A percentile compares a stretch with the other conserved stretches of the same genome.
Conservation (phyloP, 1,140 invertebrate genomes). For the Adelges cooleyi region DNA sequence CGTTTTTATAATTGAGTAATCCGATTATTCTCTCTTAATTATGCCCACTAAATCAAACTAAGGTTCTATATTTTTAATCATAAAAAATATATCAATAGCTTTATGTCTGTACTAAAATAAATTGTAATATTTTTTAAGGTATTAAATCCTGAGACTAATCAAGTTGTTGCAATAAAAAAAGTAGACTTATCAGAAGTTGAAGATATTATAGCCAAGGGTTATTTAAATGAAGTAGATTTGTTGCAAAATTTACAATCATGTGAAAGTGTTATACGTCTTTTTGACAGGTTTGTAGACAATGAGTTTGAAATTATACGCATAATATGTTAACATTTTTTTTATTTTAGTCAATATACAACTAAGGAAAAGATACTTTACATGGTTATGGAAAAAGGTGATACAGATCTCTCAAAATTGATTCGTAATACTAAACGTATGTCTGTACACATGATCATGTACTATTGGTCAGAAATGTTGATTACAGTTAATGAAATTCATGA, state of each 20-base stretch:
- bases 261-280: constrained; percentile 69
- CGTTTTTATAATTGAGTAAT: too few relatives aligned
- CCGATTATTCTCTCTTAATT: too few relatives aligned
- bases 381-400: constrained; percentile 87
- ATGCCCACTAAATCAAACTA: too few relatives aligned
- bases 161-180: constrained; percentile 35
- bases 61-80: too few relatives aligned
- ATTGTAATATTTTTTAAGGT: constrained; percentile 31
- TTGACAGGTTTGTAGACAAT: constrained; percentile 65
- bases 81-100: too few relatives aligned
- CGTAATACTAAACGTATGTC: constrained; percentile 48
- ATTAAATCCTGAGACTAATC: constrained; percentile 31
- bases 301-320: too few relatives aligned
- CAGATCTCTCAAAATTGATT: constrained; percentile 71
- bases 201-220: constrained; percentile 58
- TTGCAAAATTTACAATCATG: constrained; percentile 73
- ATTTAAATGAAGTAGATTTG: constrained; percentile 81
- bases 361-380: constrained; percentile 52
- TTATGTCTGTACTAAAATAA: background rate
- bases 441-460: constrained; percentile 62
- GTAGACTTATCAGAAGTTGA: constrained; percentile 59
- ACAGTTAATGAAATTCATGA: constrained; percentile 85
- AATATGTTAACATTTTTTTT: constrained; percentile 31
- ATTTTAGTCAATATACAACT: constrained; percentile 40
- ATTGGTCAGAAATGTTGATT: constrained; percentile 87